A percentile compares a stretch with the other conserved stretches of the same genome.
These are phyloP conservation scores for Sanderia malayensis DNA, from an alignment of 30 jellyfish, hydroid and myxozoan species.

Conservation along the genomic window DNA sequence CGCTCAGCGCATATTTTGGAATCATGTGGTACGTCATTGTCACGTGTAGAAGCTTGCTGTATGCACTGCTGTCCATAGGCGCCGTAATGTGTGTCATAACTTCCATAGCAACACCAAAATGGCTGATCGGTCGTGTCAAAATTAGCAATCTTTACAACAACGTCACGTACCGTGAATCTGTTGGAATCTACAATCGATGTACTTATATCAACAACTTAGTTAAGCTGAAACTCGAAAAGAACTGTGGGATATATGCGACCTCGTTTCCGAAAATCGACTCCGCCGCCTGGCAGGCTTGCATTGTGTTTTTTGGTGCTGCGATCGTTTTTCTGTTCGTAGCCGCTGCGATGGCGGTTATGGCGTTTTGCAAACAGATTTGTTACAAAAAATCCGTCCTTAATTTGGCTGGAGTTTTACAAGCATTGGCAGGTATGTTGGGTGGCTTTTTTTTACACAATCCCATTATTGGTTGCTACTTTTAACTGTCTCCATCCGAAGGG, in stretches of 20 bases:
- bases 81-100: constrained; percentile 65
- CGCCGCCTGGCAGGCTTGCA: constrained; percentile 86
- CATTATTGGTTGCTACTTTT: too few species aligned
- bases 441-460: too few species aligned
- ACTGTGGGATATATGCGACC: constrained; percentile 79
- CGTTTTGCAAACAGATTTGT: constrained; percentile 81
- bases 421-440: constrained; percentile 96
- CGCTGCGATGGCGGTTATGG: constrained; percentile 52
- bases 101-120: constrained; percentile 88
- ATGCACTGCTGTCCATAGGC: constrained; percentile 73
- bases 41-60: constrained; percentile 83
- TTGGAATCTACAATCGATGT: constrained; percentile 90
- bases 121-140: constrained; percentile 82
- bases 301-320: constrained; percentile 68
- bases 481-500: too few species aligned
- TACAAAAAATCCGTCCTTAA: constrained; percentile 79
- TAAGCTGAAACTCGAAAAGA: constrained; percentile 41
- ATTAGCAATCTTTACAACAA: constrained; percentile 29
- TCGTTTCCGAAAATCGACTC: constrained; percentile 66
- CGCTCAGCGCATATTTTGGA: too few species aligned
- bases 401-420: constrained; percentile 94
- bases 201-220: constrained; percentile 47
- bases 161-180: constrained; percentile 55
- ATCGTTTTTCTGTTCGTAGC: constrained; percentile 73
- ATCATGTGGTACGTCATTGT: constrained; percentile 86